phyloP scores from a whole-genome alignment of 2,888 invertebrate genomes.

The Andrena bicolor region DNA sequence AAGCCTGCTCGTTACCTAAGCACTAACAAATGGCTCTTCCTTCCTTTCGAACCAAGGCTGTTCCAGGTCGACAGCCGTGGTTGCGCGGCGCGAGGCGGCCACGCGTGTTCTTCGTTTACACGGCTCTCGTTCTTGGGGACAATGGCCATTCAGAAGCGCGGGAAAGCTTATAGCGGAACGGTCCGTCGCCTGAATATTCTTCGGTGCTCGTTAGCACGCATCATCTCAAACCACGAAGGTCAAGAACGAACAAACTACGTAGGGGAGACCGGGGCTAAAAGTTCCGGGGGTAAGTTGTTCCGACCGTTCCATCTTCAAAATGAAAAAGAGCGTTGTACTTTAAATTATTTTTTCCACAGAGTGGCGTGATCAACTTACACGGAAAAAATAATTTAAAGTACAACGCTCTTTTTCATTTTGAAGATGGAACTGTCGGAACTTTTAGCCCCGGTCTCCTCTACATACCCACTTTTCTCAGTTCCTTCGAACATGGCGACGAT shows the following conservation, averaged over 20 bases:
- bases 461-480: background rate
- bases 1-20: conserved; percentile 66
- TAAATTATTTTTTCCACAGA: too few relatives aligned
- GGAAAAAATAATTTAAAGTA: too few relatives aligned
- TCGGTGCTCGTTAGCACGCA: conserved; percentile 13
- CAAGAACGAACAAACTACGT: background rate
- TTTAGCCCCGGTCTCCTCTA: too few relatives aligned
- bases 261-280: too few relatives aligned
- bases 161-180: conserved; percentile 47
- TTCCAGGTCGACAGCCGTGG: conserved; percentile 65
- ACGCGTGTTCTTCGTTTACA: conserved; percentile 62
- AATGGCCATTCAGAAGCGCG: conserved; percentile 62
- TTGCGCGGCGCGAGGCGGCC: conserved; percentile 61
- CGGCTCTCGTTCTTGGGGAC: conserved; percentile 59
- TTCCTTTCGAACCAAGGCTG: conserved; percentile 66
- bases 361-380: too few relatives aligned
- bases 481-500: too few relatives aligned
- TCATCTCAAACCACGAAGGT: conserved; percentile 3
- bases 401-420: too few relatives aligned
- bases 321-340: too few relatives aligned
- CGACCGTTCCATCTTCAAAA: too few relatives aligned
- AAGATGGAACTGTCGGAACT: too few relatives aligned
- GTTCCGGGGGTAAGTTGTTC: too few relatives aligned
- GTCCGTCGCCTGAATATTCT: conserved; percentile 51
- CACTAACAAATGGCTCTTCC: conserved; percentile 69